Percentiles rank a stretch among this genome's conserved stretches.
These are phyloP conservation scores for Artibeus jamaicensis DNA, from an alignment of 2,797 vertebrate species.

Conservation along the genomic window DNA sequence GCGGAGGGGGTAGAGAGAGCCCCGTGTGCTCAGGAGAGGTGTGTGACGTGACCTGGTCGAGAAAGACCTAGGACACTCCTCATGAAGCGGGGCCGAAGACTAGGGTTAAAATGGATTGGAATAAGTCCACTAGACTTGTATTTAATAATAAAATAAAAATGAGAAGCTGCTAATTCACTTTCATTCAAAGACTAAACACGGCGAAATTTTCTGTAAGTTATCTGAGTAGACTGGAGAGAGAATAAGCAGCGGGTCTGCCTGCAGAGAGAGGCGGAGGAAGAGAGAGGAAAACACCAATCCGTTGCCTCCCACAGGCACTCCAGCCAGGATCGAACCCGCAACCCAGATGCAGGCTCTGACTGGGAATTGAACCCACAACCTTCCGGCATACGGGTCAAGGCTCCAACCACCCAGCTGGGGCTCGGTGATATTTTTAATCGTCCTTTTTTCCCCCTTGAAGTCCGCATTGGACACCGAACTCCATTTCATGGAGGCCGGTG, in stretches of 20 bases:
- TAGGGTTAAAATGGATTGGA: constrained; percentile 78
- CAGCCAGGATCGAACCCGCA: too few relatives aligned
- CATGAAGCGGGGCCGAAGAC: constrained; percentile 58
- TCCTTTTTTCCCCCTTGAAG: constrained; percentile 81
- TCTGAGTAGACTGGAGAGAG: constrained; percentile 76
- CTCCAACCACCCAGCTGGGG: neutral
- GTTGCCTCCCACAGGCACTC: too few relatives aligned
- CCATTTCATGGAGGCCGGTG: constrained; percentile 95
- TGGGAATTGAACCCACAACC: too few relatives aligned
- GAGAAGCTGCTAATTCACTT: constrained; percentile 79
- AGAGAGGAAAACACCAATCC: accelerated
- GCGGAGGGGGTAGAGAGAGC: neutral
- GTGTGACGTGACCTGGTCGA: neutral
- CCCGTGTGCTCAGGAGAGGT: constrained; percentile 23
- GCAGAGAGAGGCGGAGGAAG: neutral
- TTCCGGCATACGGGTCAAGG: too few relatives aligned
- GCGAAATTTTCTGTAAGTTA: constrained; percentile 81
- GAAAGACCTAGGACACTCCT: constrained; percentile 67
- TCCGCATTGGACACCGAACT: constrained; percentile 82
- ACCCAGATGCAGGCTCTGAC: too few relatives aligned
- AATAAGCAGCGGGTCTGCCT: constrained; percentile 76
- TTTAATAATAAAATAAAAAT: constrained; percentile 57
- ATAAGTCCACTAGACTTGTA: constrained; percentile 68
- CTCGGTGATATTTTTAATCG: constrained; percentile 76
- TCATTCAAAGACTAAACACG: constrained; percentile 82